phyloP scores from a whole-genome alignment of 2,797 vertebrate genomes.

The Leptodactylus fallax region DNA sequence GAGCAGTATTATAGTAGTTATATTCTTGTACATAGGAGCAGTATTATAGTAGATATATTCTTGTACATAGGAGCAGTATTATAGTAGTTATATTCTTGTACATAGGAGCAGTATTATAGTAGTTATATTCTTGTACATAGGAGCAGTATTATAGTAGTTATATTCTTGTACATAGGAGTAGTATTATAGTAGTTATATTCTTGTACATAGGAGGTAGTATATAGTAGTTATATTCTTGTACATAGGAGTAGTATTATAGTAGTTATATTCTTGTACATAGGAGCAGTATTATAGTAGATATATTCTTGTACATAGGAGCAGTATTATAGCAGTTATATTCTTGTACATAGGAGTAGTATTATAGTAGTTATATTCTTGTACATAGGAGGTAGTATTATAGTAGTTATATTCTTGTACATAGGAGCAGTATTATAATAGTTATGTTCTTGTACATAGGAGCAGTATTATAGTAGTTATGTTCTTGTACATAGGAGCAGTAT shows the following conservation, averaged over 20 bases:
- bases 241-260: constrained; percentile 1
- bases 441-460: too few relatives aligned
- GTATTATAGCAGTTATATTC: too few relatives aligned
- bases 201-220: not conserved
- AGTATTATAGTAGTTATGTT: too few relatives aligned
- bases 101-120: not conserved
- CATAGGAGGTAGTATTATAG: too few relatives aligned
- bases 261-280: not conserved
- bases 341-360: too few relatives aligned
- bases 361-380: too few relatives aligned
- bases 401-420: too few relatives aligned
- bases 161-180: not conserved
- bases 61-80: not conserved
- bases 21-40: not conserved
- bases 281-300: too few relatives aligned
- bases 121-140: not conserved
- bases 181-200: constrained; percentile 11
- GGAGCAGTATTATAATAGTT: too few relatives aligned
- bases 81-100: constrained; percentile 1
- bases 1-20: constrained; percentile 6
- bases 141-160: constrained; percentile 1
- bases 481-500: not conserved
- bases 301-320: too few relatives aligned
- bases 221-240: not conserved
- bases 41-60: constrained; percentile 10